These are phyloP conservation scores for Mesoclemmys tuberculata DNA, from an alignment of 2,113 vertebrate genomes.

Conservation along the genomic window DNA sequence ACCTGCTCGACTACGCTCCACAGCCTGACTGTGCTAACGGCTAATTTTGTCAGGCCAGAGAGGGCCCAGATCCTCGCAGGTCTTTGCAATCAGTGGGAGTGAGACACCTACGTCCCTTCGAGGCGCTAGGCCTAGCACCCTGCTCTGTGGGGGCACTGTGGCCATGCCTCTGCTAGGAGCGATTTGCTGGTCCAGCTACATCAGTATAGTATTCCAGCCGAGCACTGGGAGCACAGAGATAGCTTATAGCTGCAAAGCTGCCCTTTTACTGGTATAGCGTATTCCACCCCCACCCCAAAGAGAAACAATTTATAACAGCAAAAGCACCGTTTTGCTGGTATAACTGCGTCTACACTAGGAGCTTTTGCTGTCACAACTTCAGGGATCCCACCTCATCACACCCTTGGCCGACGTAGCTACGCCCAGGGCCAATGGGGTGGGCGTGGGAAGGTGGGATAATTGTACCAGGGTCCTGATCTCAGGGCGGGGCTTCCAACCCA, in stretches of 20 bases:
- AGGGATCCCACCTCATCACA: neutral
- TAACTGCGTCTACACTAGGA: neutral
- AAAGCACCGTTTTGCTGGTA: neutral
- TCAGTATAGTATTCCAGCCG: too few relatives aligned
- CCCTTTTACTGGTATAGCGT: neutral
- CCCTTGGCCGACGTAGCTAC: neutral
- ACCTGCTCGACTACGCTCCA: fast-evolving
- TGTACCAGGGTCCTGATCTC: neutral
- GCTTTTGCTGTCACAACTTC: neutral
- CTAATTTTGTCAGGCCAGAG: too few relatives aligned
- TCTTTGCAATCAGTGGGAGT: too few relatives aligned
- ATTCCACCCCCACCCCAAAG: neutral
- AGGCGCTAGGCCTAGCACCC: too few relatives aligned
- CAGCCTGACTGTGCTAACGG: neutral
- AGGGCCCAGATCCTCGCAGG: too few relatives aligned
- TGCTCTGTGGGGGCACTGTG: neutral
- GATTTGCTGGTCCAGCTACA: neutral
- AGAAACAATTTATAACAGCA: neutral
- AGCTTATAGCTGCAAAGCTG: too few relatives aligned
- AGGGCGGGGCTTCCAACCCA: neutral
- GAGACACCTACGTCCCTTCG: too few relatives aligned
- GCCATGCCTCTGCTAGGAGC: neutral
- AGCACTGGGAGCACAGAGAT: too few relatives aligned
- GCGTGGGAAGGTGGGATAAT: too few relatives aligned
- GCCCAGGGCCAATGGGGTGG: too few relatives aligned